These are phyloP conservation scores for Mimas tiliae DNA, from an alignment of 2,888 invertebrate species.

Conservation along the genomic window DNA sequence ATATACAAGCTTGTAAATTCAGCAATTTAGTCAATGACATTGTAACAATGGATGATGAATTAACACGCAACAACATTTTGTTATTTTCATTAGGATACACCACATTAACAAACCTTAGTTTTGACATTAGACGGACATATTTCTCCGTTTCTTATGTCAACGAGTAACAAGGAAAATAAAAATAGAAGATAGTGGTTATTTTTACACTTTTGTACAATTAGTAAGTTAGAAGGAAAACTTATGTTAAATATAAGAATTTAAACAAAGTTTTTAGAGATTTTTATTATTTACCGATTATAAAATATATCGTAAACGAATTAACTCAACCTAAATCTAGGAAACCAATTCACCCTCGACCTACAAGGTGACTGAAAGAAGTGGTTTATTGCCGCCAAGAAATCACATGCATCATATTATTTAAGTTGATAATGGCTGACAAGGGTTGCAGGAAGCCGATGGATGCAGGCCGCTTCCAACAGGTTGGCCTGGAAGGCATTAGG, in stretches of 20 bases:
- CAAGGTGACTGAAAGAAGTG: no score
- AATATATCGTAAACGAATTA: background rate
- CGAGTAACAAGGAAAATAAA: background rate
- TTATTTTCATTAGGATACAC: background rate
- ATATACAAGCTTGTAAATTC: constrained; percentile 1
- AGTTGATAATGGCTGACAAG: no score
- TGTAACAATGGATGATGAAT: background rate
- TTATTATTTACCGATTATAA: background rate
- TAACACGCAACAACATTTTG: background rate
- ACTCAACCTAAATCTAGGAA: background rate
- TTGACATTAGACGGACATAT: background rate
- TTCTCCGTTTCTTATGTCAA: background rate
- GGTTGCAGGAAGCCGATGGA: no score
- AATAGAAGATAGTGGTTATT: constrained; percentile 22
- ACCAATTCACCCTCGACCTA: no score
- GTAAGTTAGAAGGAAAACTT: constrained; percentile 25
- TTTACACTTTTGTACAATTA: constrained; percentile 21
- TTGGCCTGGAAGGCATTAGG: no score
- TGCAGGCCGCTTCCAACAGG: no score
- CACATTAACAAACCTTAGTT: background rate
- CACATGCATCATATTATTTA: no score
- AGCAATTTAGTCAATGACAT: background rate
- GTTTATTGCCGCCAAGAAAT: no score
- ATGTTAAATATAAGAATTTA: constrained; percentile 12
- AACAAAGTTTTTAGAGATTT: background rate